Percentiles rank a stretch among this genome's conserved stretches.
phyloP scores from a whole-genome alignment of 2,113 vertebrate species.

The Piaya cayana region DNA sequence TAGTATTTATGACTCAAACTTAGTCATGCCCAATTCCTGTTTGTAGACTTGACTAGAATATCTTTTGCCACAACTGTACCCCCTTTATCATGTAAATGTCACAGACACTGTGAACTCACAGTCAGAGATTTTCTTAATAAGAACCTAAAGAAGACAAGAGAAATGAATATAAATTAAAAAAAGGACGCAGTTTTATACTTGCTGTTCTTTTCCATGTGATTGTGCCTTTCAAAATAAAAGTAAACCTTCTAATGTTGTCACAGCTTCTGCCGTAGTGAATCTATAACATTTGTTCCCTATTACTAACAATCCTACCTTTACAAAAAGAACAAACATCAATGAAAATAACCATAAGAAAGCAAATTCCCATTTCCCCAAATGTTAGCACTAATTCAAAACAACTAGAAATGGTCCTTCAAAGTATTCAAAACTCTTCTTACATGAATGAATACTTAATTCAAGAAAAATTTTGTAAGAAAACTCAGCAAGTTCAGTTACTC shows the following conservation, averaged over 20 bases:
- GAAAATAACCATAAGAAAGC: background rate
- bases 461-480: background rate
- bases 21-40: background rate
- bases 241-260: background rate
- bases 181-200: background rate
- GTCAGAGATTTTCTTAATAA: background rate
- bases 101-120: background rate
- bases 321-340: background rate
- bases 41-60: background rate
- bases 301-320: background rate
- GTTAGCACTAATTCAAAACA: background rate
- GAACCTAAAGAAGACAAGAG: background rate
- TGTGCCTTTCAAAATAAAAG: background rate
- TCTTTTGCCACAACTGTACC: background rate
- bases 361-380: background rate
- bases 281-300: background rate
- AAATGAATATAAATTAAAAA: background rate
- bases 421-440: background rate
- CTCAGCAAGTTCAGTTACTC: background rate
- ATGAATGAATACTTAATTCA: background rate
- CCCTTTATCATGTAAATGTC: background rate
- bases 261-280: background rate
- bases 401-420: background rate
- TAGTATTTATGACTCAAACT: background rate
- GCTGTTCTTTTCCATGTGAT: background rate